Percentiles rank a stretch among this genome's conserved stretches.
Conservation (phyloP, 1,140 invertebrate genomes). For the Babylonia areolata region DNA sequence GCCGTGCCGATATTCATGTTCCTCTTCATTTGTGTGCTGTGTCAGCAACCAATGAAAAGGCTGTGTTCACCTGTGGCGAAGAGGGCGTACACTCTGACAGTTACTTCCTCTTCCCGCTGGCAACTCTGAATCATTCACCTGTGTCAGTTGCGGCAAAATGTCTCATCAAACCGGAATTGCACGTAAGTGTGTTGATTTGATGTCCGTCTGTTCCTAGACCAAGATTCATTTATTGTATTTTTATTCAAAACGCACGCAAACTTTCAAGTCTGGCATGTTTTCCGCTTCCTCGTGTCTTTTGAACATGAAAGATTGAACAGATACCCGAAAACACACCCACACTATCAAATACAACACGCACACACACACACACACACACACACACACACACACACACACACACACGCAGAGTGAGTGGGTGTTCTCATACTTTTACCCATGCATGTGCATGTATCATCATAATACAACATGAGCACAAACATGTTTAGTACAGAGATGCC, state of each 20-base stretch:
- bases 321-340: neutral
- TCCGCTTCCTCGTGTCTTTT: too few species aligned
- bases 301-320: neutral
- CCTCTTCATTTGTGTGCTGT: neutral
- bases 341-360: too few species aligned
- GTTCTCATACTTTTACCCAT: too few species aligned
- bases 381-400: too few species aligned
- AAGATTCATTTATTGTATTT: neutral
- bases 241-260: neutral
- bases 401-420: too few species aligned
- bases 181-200: neutral
- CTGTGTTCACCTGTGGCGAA: neutral
- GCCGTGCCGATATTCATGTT: neutral
- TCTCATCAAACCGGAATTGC: constrained; percentile 29
- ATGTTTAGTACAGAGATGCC: neutral
- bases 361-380: too few species aligned
- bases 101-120: constrained; percentile 31
- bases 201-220: neutral
- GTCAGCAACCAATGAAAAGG: neutral
- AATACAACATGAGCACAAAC: too few species aligned
- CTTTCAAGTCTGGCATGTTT: too few species aligned
- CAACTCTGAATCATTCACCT: neutral
- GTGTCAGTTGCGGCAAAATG: neutral
- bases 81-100: constrained; percentile 22
- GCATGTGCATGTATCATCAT: too few species aligned